These are phyloP conservation scores for Agonum fuliginosum DNA, from an alignment of 2,888 invertebrate species.

Conservation along the genomic window DNA sequence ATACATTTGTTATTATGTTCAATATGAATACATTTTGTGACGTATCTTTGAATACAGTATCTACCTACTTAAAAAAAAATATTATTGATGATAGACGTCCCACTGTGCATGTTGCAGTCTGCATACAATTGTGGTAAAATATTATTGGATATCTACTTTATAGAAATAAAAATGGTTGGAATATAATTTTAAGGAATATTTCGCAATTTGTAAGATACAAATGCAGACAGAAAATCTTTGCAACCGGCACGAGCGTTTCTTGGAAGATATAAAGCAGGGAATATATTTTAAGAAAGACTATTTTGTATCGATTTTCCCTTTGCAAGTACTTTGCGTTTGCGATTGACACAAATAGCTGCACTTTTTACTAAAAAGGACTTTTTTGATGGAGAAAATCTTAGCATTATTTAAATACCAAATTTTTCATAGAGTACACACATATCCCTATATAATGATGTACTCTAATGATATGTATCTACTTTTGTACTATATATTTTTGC, in stretches of 20 bases:
- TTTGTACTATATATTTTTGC: too few species aligned
- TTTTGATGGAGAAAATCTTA: neutral
- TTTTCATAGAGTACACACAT: neutral
- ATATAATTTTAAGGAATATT: constrained; percentile 7
- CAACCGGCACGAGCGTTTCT: neutral
- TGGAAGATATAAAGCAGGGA: constrained; percentile 13
- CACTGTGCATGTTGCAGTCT: too few species aligned
- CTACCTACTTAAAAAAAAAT: too few species aligned
- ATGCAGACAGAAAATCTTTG: neutral
- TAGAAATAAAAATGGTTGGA: neutral
- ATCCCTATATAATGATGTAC: neutral
- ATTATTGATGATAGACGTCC: constrained; percentile 1
- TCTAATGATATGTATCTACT: too few species aligned
- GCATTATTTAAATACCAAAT: neutral
- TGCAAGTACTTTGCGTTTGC: constrained; percentile 31
- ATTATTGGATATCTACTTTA: constrained; percentile 7
- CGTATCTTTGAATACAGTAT: too few species aligned
- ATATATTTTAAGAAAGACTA: constrained; percentile 34
- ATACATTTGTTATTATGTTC: too few species aligned
- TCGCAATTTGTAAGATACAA: constrained; percentile 15
- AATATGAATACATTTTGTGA: too few species aligned
- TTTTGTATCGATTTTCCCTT: constrained; percentile 36
- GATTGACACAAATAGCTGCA: constrained; percentile 37
- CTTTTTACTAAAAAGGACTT: constrained; percentile 1
- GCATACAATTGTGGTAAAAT: too few species aligned